Conservation (phyloP, 2,888 invertebrate genomes). For the Sesia apiformis region DNA sequence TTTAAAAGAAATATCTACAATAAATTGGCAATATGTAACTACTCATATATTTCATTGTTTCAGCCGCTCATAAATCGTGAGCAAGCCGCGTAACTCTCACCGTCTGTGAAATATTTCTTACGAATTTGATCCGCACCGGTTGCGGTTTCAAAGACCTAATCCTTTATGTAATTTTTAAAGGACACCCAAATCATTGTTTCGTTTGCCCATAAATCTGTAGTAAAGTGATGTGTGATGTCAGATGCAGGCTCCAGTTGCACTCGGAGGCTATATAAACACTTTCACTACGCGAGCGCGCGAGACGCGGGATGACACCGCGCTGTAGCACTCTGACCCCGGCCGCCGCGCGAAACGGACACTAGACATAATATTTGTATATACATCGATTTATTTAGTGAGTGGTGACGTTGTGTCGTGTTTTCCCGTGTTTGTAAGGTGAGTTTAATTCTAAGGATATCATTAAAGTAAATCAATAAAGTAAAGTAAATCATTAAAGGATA, state of each 20-base stretch:
- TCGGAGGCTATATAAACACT: slow-evolving; percentile 68
- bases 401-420: slow-evolving; percentile 54
- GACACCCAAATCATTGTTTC: slow-evolving; percentile 16
- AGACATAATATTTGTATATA: slow-evolving; percentile 14
- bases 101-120: no score
- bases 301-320: slow-evolving; percentile 48
- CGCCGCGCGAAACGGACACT: slow-evolving; percentile 23
- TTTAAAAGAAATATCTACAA: no score
- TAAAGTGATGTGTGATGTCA: slow-evolving; percentile 36
- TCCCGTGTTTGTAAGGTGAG: slow-evolving; percentile 52
- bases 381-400: slow-evolving; percentile 27
- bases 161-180: not conserved
- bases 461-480: slow-evolving; percentile 1
- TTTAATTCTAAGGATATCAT: slow-evolving; percentile 9
- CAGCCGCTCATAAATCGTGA: no score
- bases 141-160: no score
- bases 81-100: no score
- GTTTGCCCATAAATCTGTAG: slow-evolving; percentile 23
- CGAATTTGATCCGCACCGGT: no score
- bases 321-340: slow-evolving; percentile 61
- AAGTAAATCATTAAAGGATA: no score
- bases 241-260: slow-evolving; percentile 33
- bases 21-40: no score
- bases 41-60: no score
- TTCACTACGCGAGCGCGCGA: slow-evolving; percentile 56